A percentile compares a stretch with the other conserved stretches of the same genome.
These are phyloP conservation scores for Steromphala cineraria DNA, from an alignment of 2,888 invertebrate species.

Conservation along the genomic window DNA sequence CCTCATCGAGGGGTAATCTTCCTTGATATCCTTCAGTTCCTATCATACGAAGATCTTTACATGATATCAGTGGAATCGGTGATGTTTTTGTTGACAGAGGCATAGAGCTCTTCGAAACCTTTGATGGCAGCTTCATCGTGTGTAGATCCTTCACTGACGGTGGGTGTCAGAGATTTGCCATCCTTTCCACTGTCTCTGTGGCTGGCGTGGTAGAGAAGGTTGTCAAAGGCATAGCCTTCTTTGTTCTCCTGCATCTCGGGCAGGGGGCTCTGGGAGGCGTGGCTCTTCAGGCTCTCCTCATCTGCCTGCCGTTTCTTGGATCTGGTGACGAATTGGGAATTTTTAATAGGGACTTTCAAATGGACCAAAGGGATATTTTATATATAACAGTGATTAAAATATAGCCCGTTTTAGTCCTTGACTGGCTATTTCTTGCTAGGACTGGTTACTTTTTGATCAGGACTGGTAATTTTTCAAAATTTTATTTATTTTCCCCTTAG, in stretches of 20 bases:
- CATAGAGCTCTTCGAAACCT: background rate
- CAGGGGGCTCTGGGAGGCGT: background rate
- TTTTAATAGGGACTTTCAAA: no score
- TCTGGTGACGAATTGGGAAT: no score
- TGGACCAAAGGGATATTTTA: no score
- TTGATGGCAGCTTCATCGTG: background rate
- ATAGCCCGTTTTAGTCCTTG: no score
- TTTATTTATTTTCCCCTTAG: no score
- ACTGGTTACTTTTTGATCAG: no score
- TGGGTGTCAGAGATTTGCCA: background rate
- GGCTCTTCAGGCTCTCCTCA: background rate
- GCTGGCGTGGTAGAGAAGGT: background rate
- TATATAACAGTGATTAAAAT: no score
- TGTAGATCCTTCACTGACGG: background rate
- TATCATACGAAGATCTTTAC: background rate
- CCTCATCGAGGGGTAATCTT: no score
- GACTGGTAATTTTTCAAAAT: no score
- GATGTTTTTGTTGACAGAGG: conserved; percentile 1
- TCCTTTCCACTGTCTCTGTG: background rate
- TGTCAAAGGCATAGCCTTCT: background rate
- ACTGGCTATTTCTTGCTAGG: no score
- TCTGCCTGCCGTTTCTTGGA: background rate
- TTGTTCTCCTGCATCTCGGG: background rate
- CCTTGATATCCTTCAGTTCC: no score
- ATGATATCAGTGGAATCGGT: background rate